Percentiles rank a stretch among this genome's conserved stretches.
Evolutionary conservation across 1,140 invertebrate species (phyloP).

Genomic region (Lysiphlebus fabarum): DNA sequence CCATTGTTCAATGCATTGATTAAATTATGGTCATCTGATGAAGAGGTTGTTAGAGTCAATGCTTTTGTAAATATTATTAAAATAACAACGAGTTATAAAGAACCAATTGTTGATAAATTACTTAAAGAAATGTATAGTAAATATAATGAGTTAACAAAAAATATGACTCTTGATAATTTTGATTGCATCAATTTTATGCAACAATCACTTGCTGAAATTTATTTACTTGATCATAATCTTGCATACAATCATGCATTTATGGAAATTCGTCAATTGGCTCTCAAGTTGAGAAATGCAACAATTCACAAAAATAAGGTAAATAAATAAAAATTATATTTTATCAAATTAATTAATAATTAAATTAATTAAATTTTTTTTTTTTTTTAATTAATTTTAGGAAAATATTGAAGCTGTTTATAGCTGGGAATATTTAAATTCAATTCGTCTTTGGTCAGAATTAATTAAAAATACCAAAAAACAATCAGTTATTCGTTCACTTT

Average conservation of each 20-base stretch:
- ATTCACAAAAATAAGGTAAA: constrained; percentile 77
- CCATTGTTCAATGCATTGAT: constrained; percentile 76
- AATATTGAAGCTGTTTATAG: constrained; percentile 92
- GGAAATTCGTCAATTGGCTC: constrained; percentile 93
- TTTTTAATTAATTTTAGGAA: constrained; percentile 55
- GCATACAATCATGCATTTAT: constrained; percentile 92
- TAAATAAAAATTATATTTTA: too few species aligned
- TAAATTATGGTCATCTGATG: constrained; percentile 75
- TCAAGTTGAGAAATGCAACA: constrained; percentile 92
- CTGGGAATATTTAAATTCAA: constrained; percentile 94
- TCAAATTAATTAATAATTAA: too few species aligned
- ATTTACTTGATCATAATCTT: constrained; percentile 73
- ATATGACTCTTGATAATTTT: constrained; percentile 82
- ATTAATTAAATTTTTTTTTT: neutral
- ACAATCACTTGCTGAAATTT: constrained; percentile 87
- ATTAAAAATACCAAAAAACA: constrained; percentile 65
- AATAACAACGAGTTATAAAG: constrained; percentile 68
- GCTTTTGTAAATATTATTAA: constrained; percentile 85
- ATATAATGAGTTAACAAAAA: constrained; percentile 91
- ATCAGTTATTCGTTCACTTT: constrained; percentile 73
- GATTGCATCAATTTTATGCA: constrained; percentile 97
- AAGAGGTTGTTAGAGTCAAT: constrained; percentile 82
- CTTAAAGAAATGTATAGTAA: constrained; percentile 88
- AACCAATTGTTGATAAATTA: constrained; percentile 66
- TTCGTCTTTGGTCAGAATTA: constrained; percentile 85